Conservation (phyloP, 2,888 invertebrate genomes). For the Rotaria macrura region DNA sequence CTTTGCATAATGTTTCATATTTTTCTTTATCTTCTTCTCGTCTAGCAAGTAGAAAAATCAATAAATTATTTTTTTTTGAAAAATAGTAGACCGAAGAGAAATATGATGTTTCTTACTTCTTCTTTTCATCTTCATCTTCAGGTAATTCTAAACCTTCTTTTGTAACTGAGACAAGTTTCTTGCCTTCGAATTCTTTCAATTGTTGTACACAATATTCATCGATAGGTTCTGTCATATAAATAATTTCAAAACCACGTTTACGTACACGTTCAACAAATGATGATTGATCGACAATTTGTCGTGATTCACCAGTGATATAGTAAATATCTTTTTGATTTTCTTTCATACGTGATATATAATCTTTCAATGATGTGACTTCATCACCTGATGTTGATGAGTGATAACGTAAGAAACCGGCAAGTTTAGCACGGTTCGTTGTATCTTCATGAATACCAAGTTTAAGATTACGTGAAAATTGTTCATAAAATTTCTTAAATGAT, state of each 20-base stretch:
- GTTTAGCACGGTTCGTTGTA: conserved; percentile 77
- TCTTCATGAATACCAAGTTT: conserved; percentile 88
- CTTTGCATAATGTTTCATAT: conserved; percentile 67
- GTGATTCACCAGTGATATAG: conserved; percentile 79
- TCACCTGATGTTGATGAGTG: conserved; percentile 87
- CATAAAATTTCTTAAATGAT: conserved; percentile 93
- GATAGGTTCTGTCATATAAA: conserved; percentile 98
- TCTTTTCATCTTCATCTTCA: conserved; percentile 90
- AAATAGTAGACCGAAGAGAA: too few species aligned
- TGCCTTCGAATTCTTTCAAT: conserved; percentile 91
- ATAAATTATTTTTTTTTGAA: too few species aligned
- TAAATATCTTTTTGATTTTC: conserved; percentile 94
- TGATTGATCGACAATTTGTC: conserved; percentile 84
- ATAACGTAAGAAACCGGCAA: conserved; percentile 75
- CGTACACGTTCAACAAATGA: conserved; percentile 93
- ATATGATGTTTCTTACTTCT: conserved; percentile 73
- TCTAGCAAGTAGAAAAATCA: too few species aligned
- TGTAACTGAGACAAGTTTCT: conserved; percentile 85
- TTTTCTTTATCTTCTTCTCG: conserved; percentile 75
- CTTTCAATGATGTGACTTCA: conserved; percentile 80
- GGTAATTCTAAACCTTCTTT: conserved; percentile 94
- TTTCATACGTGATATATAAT: conserved; percentile 94
- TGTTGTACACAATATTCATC: conserved; percentile 98
- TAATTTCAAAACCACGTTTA: conserved; percentile 86
- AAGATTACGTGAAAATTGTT: conserved; percentile 90